A percentile compares a stretch with the other conserved stretches of the same genome.
Conservation (phyloP, 2,888 invertebrate genomes). For the Anticlea derivata region DNA sequence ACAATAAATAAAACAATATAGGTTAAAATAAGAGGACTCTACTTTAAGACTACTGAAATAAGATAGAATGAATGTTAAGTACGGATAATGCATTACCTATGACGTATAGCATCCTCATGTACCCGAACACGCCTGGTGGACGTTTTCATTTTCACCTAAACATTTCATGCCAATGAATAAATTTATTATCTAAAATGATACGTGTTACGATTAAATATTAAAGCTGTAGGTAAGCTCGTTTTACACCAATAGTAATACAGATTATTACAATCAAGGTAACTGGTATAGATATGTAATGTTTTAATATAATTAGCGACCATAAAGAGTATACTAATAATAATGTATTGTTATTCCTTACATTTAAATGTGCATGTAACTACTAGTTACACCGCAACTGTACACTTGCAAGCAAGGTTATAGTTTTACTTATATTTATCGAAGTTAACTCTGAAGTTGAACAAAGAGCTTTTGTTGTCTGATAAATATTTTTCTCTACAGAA, state of each 20-base stretch:
- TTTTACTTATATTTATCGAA: conserved; percentile 7
- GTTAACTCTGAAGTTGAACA: conserved; percentile 5
- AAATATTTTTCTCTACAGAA: conserved; percentile 7
- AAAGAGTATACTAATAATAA: neutral
- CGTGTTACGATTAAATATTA: too few relatives aligned
- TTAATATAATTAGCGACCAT: too few relatives aligned
- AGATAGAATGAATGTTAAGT: conserved; percentile 52
- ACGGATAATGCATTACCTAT: conserved; percentile 73
- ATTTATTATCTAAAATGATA: conserved; percentile 2
- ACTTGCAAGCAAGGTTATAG: conserved; percentile 2
- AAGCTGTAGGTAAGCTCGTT: too few relatives aligned
- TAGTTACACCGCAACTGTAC: conserved; percentile 7
- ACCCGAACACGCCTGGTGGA: conserved; percentile 82
- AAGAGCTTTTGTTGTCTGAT: conserved; percentile 12
- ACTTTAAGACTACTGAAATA: conserved; percentile 33
- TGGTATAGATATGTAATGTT: too few relatives aligned
- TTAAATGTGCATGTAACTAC: conserved; percentile 3
- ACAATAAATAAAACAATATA: conserved; percentile 22
- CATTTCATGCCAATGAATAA: conserved; percentile 78
- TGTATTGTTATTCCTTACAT: neutral
- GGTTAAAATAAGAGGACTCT: conserved; percentile 36
- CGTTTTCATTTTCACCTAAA: conserved; percentile 83
- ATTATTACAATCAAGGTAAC: neutral
- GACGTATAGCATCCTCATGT: conserved; percentile 82
- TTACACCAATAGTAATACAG: neutral